Evolutionary conservation across 2,888 invertebrate species (phyloP).

Genomic region (Cerastis leucographa): DNA sequence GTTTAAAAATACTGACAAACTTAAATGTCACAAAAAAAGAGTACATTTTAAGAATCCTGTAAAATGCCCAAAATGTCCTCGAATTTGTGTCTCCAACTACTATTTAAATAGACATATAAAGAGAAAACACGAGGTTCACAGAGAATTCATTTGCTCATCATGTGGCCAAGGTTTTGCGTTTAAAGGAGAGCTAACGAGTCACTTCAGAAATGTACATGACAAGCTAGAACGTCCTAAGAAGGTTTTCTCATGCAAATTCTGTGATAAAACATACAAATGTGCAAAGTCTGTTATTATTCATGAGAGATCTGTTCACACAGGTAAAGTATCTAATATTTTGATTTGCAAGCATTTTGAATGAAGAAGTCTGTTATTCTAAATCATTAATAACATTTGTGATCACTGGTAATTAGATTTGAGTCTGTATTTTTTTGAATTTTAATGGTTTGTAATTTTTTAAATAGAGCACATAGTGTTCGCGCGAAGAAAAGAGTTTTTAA

Average conservation of each 20-base stretch:
- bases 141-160: conserved; percentile 80
- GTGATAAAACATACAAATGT: conserved; percentile 84
- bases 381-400: background rate
- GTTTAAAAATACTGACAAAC: conserved; percentile 76
- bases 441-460: too few relatives aligned
- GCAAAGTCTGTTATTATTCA: conserved; percentile 85
- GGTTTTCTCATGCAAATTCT: conserved; percentile 80
- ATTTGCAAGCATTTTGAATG: background rate
- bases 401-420: background rate
- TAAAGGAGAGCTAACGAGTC: conserved; percentile 79
- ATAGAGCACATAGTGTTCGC: too few relatives aligned
- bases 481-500: too few relatives aligned
- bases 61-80: conserved; percentile 82
- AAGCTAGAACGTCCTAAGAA: conserved; percentile 76
- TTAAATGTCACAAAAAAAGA: conserved; percentile 78
- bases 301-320: conserved; percentile 88
- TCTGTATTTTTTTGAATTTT: too few relatives aligned
- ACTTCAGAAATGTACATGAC: conserved; percentile 81
- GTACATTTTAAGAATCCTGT: conserved; percentile 76
- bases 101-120: conserved; percentile 82
- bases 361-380: background rate
- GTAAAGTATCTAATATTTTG: conserved; percentile 68
- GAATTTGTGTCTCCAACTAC: conserved; percentile 75
- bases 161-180: conserved; percentile 83
- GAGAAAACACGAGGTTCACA: conserved; percentile 78